Percentiles rank a stretch among this genome's conserved stretches.
phyloP scores from a whole-genome alignment of 2,113 vertebrate species.

The Coptodon rendalli region DNA sequence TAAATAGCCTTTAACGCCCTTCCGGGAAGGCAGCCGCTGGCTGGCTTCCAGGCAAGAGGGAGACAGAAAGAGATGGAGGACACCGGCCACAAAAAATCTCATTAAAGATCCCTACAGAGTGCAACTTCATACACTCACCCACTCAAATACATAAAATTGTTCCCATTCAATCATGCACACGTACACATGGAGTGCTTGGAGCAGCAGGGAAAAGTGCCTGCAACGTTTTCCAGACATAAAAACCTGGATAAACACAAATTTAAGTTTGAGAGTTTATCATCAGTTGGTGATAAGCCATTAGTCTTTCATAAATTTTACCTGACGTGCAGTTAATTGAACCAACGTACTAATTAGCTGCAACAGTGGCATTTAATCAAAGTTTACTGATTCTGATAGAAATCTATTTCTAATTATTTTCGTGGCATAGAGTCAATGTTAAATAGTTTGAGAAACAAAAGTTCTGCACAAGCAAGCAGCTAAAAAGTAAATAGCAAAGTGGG shows the following conservation, averaged over 20 bases:
- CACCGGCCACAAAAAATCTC: conserved; percentile 46
- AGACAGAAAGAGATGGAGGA: conserved; percentile 30
- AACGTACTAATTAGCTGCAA: neutral
- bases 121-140: conserved; percentile 29
- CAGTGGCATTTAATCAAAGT: conserved; percentile 5
- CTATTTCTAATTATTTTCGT: neutral
- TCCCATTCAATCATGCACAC: conserved; percentile 7
- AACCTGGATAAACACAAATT: neutral
- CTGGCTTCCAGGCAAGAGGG: conserved; percentile 56
- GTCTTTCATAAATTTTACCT: neutral
- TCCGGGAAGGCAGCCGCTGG: conserved; percentile 58
- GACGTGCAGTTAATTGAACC: neutral
- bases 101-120: conserved; percentile 57
- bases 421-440: neutral
- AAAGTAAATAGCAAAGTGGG: neutral
- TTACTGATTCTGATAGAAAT: neutral
- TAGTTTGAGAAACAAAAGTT: neutral
- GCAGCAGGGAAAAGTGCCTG: neutral
- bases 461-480: neutral
- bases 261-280: neutral
- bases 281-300: neutral
- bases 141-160: conserved; percentile 17
- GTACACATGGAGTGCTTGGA: neutral
- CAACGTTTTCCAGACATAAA: neutral
- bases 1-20: conserved; percentile 66